Evolutionary conservation across 2,888 invertebrate genomes (phyloP).

Genomic region (Zootermopsis nevadensis): DNA sequence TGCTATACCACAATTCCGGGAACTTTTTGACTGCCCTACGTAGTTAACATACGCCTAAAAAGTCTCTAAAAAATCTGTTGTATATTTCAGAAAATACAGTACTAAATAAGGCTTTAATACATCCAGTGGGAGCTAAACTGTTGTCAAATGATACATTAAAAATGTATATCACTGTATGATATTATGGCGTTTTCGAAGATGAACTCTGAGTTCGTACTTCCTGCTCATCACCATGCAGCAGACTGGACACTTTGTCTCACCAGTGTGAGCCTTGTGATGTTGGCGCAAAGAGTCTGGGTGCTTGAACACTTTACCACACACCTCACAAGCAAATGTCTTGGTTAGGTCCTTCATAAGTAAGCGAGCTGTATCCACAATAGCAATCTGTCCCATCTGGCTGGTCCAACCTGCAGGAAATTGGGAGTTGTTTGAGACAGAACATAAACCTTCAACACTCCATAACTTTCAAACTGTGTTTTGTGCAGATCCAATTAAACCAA

Average conservation of each 20-base stretch:
- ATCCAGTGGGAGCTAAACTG: too few species aligned
- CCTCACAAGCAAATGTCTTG: slow-evolving; percentile 47
- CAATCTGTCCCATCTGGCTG: slow-evolving; percentile 35
- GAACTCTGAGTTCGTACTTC: slow-evolving; percentile 51
- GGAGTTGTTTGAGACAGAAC: neutral
- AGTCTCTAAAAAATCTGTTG: too few species aligned
- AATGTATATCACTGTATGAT: slow-evolving; percentile 19
- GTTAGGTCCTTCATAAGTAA: slow-evolving; percentile 29
- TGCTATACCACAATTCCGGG: too few species aligned
- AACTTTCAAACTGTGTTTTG: neutral
- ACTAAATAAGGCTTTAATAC: too few species aligned
- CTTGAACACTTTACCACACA: slow-evolving; percentile 51
- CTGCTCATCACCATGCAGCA: slow-evolving; percentile 56
- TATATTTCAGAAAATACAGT: too few species aligned
- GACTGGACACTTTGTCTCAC: slow-evolving; percentile 65
- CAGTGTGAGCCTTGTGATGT: slow-evolving; percentile 63
- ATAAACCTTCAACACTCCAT: neutral
- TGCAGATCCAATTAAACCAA: neutral
- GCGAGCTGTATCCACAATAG: slow-evolving; percentile 39
- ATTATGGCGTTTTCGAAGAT: slow-evolving; percentile 50
- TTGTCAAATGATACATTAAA: neutral
- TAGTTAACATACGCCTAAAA: too few species aligned
- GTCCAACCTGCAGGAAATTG: slow-evolving; percentile 34
- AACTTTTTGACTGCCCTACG: too few species aligned
- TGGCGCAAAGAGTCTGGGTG: slow-evolving; percentile 49